phyloP scores from a whole-genome alignment of 2,888 invertebrate genomes.

The Deilephila elpenor region DNA sequence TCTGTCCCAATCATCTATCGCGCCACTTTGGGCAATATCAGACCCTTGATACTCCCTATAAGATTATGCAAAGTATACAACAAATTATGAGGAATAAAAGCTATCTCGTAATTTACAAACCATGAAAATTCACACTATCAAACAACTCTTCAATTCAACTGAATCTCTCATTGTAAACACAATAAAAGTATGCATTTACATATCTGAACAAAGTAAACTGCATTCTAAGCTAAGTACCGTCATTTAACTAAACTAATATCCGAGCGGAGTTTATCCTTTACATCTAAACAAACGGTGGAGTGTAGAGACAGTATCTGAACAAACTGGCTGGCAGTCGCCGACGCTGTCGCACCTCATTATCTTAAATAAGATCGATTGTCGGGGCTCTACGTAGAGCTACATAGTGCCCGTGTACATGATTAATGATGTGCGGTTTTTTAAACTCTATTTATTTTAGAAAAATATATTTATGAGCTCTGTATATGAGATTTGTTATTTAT shows the following conservation, averaged over 20 bases:
- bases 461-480: not conserved
- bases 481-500: not conserved
- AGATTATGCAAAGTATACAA: too few relatives aligned
- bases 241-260: slow-evolving; percentile 6
- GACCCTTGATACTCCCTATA: too few relatives aligned
- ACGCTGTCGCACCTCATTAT: slow-evolving; percentile 23
- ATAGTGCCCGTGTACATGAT: slow-evolving; percentile 7
- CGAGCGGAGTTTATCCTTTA: slow-evolving; percentile 3
- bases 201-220: not conserved
- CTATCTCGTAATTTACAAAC: too few relatives aligned
- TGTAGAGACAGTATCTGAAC: not conserved
- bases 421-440: not conserved
- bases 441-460: not conserved
- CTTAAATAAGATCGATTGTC: slow-evolving; percentile 27
- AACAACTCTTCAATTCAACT: not conserved
- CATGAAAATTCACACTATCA: too few relatives aligned
- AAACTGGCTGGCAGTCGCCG: not conserved
- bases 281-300: slow-evolving; percentile 6
- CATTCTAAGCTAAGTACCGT: not conserved
- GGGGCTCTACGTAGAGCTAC: not conserved
- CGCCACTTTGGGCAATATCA: too few relatives aligned
- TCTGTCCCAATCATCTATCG: too few relatives aligned
- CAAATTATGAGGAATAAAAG: too few relatives aligned
- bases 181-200: not conserved
- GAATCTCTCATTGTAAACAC: not conserved